These are phyloP conservation scores for Junco hyemalis DNA, from an alignment of 2,113 vertebrate genomes.

Conservation along the genomic window DNA sequence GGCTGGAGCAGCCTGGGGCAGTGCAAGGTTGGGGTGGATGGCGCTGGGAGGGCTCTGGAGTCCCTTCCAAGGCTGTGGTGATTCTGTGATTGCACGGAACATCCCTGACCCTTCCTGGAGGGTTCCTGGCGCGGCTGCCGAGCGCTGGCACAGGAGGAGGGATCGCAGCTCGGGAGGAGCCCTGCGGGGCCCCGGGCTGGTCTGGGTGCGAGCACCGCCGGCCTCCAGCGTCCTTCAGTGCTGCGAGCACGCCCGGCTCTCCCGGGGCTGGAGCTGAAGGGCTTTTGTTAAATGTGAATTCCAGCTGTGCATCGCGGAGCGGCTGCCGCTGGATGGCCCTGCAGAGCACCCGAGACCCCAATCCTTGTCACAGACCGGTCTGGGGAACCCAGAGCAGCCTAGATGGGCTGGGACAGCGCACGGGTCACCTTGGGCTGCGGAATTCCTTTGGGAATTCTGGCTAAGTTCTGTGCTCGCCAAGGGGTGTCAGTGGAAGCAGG, in stretches of 20 bases:
- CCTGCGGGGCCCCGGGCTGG: fast-evolving
- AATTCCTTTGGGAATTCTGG: neutral
- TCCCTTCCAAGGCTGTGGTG: neutral
- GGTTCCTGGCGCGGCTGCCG: neutral
- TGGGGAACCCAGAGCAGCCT: neutral
- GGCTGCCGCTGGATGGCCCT: fast-evolving
- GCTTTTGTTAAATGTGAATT: neutral
- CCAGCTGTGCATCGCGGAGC: fast-evolving
- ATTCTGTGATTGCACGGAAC: too few relatives aligned
- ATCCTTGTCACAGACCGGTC: neutral
- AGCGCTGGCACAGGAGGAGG: neutral
- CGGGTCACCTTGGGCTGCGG: neutral
- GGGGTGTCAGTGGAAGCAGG: neutral
- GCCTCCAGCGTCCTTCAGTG: too few relatives aligned
- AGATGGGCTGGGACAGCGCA: fast-evolving
- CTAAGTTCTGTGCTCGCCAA: fast-evolving
- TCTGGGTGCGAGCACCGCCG: fast-evolving
- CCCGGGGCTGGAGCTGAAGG: neutral
- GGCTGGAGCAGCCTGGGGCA: neutral
- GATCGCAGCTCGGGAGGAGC: neutral
- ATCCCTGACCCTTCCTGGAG: neutral
- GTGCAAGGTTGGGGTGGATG: neutral
- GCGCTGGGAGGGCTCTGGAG: fast-evolving
- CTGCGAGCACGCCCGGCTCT: neutral
- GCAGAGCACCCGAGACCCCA: neutral